A percentile compares a stretch with the other conserved stretches of the same genome.
Evolutionary conservation across 53 echinoderm and acorn worm species (phyloP).

Genomic region (Astropecten irregularis): DNA sequence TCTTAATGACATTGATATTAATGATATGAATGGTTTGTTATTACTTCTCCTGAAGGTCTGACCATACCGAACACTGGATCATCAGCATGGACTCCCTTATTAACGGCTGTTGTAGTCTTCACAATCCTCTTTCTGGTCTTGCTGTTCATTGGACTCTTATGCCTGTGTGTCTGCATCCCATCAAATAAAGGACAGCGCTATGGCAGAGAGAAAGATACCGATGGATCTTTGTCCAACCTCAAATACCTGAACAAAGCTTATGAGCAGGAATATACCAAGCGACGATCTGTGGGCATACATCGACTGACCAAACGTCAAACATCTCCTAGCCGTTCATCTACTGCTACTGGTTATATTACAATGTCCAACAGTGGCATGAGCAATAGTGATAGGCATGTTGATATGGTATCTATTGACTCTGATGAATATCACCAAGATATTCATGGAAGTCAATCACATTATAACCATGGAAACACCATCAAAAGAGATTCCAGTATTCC

Average conservation of each 20-base stretch:
- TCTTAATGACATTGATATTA: too few species aligned
- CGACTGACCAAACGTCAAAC: constrained; percentile 14
- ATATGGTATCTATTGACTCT: constrained; percentile 43
- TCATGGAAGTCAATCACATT: not conserved
- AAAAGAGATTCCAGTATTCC: not conserved
- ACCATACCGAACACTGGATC: too few species aligned
- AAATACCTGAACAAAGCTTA: constrained; percentile 72
- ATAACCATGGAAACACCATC: constrained; percentile 23
- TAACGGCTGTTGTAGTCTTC: constrained; percentile 24
- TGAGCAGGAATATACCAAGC: constrained; percentile 51
- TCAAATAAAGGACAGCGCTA: not conserved
- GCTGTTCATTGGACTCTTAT: constrained; percentile 40
- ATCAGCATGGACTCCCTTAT: constrained; percentile 21
- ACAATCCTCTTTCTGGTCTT: constrained; percentile 16
- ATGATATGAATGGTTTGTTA: too few species aligned
- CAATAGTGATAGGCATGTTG: not conserved
- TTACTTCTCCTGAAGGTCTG: too few species aligned
- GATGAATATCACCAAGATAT: constrained; percentile 29
- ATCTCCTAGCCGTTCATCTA: constrained; percentile 28
- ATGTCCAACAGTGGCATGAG: constrained; percentile 14
- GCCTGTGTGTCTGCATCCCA: constrained; percentile 26
- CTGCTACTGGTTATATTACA: constrained; percentile 44
- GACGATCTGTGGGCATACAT: constrained; percentile 13
- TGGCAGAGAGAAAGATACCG: not conserved
- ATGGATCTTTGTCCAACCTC: constrained; percentile 60